phyloP scores from a whole-genome alignment of 2,113 vertebrate species.

The Indicator maculatus region DNA sequence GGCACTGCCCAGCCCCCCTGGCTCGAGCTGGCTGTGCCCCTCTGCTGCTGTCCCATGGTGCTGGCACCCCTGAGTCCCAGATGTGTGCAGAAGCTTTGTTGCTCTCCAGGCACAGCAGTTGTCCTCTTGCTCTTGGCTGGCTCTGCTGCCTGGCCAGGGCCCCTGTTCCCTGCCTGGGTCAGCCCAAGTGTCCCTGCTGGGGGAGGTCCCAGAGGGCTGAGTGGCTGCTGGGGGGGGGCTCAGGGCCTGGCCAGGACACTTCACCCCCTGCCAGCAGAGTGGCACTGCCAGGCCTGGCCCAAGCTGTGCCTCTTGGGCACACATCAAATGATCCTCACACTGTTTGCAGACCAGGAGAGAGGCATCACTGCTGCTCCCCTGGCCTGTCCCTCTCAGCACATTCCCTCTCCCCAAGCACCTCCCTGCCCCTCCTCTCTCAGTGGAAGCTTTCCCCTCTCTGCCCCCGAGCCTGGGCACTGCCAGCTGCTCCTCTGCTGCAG shows the following conservation, averaged over 20 bases:
- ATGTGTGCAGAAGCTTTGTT: accelerated
- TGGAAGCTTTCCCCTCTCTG: background rate
- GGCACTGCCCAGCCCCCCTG: background rate
- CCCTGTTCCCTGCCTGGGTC: background rate
- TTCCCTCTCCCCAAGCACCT: background rate
- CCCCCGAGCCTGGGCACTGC: background rate
- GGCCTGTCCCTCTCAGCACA: background rate
- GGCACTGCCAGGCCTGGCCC: background rate
- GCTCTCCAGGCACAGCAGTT: background rate
- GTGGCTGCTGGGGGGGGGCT: background rate
- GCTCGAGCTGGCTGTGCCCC: background rate
- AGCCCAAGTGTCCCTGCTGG: background rate
- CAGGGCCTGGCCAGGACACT: background rate
- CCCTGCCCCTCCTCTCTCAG: background rate
- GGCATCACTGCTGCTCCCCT: background rate
- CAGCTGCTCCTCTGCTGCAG: background rate
- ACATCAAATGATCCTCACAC: background rate
- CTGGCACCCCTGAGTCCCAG: background rate
- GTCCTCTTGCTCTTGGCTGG: background rate
- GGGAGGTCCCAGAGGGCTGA: background rate
- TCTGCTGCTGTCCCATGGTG: background rate
- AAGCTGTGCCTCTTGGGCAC: background rate
- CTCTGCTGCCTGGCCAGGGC: background rate
- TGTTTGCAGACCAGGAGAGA: background rate
- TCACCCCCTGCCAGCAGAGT: background rate